Evolutionary conservation across 92 coral and sea anemone species (phyloP).

Genomic region (Phenganax marumi): DNA sequence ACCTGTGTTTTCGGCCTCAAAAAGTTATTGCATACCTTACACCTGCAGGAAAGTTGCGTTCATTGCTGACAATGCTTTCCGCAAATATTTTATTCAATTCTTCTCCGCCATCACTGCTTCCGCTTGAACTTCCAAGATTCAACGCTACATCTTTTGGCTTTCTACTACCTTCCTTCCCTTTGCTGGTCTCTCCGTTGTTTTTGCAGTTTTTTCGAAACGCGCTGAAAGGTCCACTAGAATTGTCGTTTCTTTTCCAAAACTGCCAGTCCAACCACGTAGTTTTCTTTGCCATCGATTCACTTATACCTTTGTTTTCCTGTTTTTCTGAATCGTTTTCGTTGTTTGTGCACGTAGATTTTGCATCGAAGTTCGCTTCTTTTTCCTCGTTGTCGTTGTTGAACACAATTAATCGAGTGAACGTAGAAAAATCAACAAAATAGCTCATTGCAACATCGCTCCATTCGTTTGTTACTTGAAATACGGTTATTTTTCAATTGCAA

Average conservation of each 20-base stretch:
- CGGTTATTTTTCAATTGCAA: slow-evolving; percentile 40
- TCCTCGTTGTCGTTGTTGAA: slow-evolving; percentile 9
- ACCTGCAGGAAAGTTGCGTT: not conserved
- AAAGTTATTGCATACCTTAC: not conserved
- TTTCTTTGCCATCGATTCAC: slow-evolving; percentile 5
- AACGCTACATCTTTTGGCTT: not conserved
- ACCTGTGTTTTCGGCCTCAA: no score
- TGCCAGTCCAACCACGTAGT: slow-evolving; percentile 36
- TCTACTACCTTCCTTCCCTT: not conserved
- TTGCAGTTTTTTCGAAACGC: slow-evolving; percentile 19
- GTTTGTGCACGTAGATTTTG: slow-evolving; percentile 7
- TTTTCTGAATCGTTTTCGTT: not conserved
- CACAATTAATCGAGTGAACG: slow-evolving; percentile 1
- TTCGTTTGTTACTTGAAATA: slow-evolving; percentile 8
- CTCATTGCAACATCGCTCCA: slow-evolving; percentile 22
- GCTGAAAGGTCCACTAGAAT: slow-evolving; percentile 20
- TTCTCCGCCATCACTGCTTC: not conserved
- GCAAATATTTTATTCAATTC: not conserved
- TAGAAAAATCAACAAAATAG: slow-evolving; percentile 16
- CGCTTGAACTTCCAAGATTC: not conserved
- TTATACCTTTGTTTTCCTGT: not conserved
- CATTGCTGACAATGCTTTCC: not conserved
- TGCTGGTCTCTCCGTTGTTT: slow-evolving; percentile 5
- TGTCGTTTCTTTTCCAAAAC: slow-evolving; percentile 40
- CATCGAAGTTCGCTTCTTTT: not conserved